Conservation (phyloP, 2,888 invertebrate species). For the Chelonus formosanus region DNA sequence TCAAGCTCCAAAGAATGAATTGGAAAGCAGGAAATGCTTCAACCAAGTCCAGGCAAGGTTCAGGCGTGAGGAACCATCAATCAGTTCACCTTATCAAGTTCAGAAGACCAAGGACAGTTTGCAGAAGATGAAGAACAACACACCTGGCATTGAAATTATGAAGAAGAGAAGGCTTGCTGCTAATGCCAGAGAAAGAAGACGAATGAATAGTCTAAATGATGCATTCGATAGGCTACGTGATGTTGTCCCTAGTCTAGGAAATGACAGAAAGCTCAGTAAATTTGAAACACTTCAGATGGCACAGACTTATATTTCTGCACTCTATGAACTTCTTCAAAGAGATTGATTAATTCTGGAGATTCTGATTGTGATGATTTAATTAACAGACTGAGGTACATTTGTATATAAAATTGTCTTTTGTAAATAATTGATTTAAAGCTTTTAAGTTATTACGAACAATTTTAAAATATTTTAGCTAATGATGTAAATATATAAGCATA, state of each 20-base stretch:
- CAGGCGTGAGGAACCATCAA: constrained; percentile 23
- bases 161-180: constrained; percentile 75
- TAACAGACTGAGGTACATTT: constrained; percentile 34
- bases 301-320: constrained; percentile 76
- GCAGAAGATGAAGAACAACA: constrained; percentile 52
- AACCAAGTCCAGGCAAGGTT: constrained; percentile 25
- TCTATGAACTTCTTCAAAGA: constrained; percentile 70
- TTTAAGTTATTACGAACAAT: constrained; percentile 46
- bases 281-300: constrained; percentile 83
- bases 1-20: constrained; percentile 8
- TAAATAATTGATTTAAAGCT: constrained; percentile 44
- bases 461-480: constrained; percentile 17
- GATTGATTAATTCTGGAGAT: constrained; percentile 45
- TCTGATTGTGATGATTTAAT: background rate
- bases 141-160: constrained; percentile 66
- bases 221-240: constrained; percentile 77
- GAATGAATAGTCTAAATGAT: constrained; percentile 79
- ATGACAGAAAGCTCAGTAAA: constrained; percentile 77
- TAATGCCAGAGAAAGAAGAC: constrained; percentile 76
- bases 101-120: constrained; percentile 47
- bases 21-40: constrained; percentile 18
- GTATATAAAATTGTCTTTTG: constrained; percentile 26
- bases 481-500: constrained; percentile 8
- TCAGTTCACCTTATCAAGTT: constrained; percentile 12
- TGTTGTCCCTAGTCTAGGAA: constrained; percentile 76